Conservation (phyloP, 1,140 invertebrate genomes). For the Oncopodura yosiiana region DNA sequence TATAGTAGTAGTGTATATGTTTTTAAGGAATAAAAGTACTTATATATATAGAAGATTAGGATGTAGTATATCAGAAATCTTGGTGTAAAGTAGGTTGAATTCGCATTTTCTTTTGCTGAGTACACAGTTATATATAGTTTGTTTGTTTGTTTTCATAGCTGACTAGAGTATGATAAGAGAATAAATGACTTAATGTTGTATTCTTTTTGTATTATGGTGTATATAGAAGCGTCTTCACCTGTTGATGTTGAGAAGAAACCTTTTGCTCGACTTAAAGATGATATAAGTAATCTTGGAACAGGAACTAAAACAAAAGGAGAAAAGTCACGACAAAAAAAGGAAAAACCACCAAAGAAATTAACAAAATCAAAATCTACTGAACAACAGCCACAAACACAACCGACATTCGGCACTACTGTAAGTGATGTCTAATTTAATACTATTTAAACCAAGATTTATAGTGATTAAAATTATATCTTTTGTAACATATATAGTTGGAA, state of each 20-base stretch:
- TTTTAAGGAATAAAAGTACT: no score
- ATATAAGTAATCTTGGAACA: conserved; percentile 6
- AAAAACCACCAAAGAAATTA: conserved; percentile 39
- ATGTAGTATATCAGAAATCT: no score
- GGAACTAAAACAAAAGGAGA: conserved; percentile 22
- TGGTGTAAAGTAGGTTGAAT: no score
- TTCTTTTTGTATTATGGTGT: conserved; percentile 4
- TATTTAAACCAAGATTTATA: background rate
- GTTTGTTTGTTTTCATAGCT: no score
- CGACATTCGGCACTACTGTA: conserved; percentile 32
- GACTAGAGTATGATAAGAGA: no score
- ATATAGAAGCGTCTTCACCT: conserved; percentile 33
- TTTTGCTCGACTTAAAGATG: conserved; percentile 27
- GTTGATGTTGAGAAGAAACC: conserved; percentile 34
- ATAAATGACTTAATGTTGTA: background rate
- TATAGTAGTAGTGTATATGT: no score
- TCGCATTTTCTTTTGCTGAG: no score
- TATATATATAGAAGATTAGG: no score
- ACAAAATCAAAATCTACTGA: conserved; percentile 35
- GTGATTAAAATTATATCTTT: conserved; percentile 7
- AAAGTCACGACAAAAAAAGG: conserved; percentile 24
- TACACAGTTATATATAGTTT: background rate
- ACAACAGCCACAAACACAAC: conserved; percentile 40
- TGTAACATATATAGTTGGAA: conserved; percentile 28
- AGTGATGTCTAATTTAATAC: conserved; percentile 5